A percentile compares a stretch with the other conserved stretches of the same genome.
Conservation (phyloP, 2,797 vertebrate species). For the Eulemur rubriventer region DNA sequence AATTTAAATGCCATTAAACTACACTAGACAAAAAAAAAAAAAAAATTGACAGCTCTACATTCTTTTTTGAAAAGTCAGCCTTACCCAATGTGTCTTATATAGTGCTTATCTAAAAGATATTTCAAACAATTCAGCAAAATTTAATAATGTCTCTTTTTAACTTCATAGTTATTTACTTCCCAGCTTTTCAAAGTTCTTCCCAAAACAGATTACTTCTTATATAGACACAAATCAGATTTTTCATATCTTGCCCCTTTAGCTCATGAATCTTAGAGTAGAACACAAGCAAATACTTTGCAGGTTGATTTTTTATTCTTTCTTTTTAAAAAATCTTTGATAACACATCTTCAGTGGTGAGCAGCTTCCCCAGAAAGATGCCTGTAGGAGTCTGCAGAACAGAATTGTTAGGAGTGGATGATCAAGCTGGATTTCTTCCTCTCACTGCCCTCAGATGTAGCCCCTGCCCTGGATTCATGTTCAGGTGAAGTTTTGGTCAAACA, state of each 20-base stretch:
- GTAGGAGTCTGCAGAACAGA: background rate
- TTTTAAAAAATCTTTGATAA: background rate
- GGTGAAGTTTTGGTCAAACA: background rate
- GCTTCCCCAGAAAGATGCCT: background rate
- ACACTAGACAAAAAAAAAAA: background rate
- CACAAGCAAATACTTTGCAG: background rate
- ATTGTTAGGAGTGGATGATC: background rate
- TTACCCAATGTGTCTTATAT: background rate
- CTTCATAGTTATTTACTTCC: background rate
- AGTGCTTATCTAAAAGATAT: background rate
- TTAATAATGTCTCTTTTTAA: background rate
- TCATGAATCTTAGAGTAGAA: conserved; percentile 1
- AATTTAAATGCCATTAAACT: background rate
- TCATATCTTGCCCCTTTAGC: background rate
- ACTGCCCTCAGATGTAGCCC: background rate
- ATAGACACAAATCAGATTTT: background rate
- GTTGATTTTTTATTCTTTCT: background rate
- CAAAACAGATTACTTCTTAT: background rate
- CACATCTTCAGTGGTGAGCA: background rate
- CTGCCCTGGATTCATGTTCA: background rate
- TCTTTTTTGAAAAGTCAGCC: background rate
- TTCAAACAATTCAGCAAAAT: conserved; percentile 5
- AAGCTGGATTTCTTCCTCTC: background rate
- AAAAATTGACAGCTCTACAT: background rate
- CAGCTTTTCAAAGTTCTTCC: background rate